A percentile compares a stretch with the other conserved stretches of the same genome.
These are phyloP conservation scores for Erannis defoliaria DNA, from an alignment of 2,888 invertebrate species.

Conservation along the genomic window DNA sequence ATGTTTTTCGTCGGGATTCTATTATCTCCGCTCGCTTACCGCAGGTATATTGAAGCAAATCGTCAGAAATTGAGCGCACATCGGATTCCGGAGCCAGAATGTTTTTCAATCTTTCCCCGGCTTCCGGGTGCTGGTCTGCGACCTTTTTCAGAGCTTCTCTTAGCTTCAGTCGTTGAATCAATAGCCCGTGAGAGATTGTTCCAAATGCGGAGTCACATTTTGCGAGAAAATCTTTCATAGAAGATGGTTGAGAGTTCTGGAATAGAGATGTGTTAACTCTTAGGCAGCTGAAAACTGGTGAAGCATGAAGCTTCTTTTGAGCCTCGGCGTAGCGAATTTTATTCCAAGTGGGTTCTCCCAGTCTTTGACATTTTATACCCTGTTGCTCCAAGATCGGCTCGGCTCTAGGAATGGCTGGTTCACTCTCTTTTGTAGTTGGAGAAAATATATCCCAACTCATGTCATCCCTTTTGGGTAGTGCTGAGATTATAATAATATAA, in stretches of 20 bases:
- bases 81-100: conserved; percentile 21
- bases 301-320: conserved; percentile 36
- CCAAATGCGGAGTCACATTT: conserved; percentile 8
- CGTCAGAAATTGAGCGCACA: conserved; percentile 20
- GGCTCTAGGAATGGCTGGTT: too few species aligned
- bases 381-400: too few species aligned
- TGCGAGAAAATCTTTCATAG: neutral
- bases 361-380: neutral
- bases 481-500: too few species aligned
- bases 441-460: neutral
- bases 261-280: conserved; percentile 21
- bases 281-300: conserved; percentile 27
- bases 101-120: conserved; percentile 22
- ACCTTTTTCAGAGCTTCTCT: conserved; percentile 12
- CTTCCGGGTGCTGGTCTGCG: conserved; percentile 14
- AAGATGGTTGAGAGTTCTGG: conserved; percentile 1
- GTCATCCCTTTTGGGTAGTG: neutral
- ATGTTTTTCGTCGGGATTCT: too few species aligned
- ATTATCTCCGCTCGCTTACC: too few species aligned
- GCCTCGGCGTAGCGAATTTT: conserved; percentile 6
- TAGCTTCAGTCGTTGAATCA: conserved; percentile 21
- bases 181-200: conserved; percentile 25
- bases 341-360: too few species aligned
- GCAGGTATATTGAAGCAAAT: conserved; percentile 29
- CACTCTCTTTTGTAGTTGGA: neutral